These are phyloP conservation scores for Tragelaphus strepsiceros DNA, from an alignment of 2,113 vertebrate genomes.

Conservation along the genomic window DNA sequence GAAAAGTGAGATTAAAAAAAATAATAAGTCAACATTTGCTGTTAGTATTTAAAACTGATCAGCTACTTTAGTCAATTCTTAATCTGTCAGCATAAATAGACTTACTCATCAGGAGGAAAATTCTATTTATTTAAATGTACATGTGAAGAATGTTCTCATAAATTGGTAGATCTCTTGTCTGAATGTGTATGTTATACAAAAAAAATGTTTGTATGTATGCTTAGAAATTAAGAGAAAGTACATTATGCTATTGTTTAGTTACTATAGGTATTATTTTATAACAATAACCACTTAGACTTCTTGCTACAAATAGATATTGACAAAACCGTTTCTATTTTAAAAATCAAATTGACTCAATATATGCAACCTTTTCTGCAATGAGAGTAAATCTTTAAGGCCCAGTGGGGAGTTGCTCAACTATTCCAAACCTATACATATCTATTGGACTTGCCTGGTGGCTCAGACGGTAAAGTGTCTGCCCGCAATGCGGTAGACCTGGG, in stretches of 20 bases:
- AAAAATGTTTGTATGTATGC: neutral
- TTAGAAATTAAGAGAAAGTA: neutral
- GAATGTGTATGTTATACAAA: neutral
- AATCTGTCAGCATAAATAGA: conserved; percentile 6
- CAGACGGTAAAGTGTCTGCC: too few species aligned
- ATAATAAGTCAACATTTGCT: conserved; percentile 29
- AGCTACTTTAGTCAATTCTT: neutral
- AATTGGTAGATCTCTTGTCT: neutral
- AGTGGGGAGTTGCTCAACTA: neutral
- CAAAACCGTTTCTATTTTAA: neutral
- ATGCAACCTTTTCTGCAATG: neutral
- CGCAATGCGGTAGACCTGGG: too few species aligned
- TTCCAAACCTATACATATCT: neutral
- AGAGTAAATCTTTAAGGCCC: neutral
- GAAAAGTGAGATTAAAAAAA: conserved; percentile 36
- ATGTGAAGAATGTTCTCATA: neutral
- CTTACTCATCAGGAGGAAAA: conserved; percentile 25
- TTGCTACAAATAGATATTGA: neutral
- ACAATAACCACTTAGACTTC: neutral
- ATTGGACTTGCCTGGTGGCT: neutral
- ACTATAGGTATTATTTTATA: neutral
- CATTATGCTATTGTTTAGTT: neutral
- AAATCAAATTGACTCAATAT: neutral
- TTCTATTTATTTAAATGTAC: conserved; percentile 38
- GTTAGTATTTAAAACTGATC: neutral